A percentile compares a stretch with the other conserved stretches of the same genome.
Evolutionary conservation across 2,113 vertebrate genomes (phyloP).

Genomic region (Ondatra zibethicus): DNA sequence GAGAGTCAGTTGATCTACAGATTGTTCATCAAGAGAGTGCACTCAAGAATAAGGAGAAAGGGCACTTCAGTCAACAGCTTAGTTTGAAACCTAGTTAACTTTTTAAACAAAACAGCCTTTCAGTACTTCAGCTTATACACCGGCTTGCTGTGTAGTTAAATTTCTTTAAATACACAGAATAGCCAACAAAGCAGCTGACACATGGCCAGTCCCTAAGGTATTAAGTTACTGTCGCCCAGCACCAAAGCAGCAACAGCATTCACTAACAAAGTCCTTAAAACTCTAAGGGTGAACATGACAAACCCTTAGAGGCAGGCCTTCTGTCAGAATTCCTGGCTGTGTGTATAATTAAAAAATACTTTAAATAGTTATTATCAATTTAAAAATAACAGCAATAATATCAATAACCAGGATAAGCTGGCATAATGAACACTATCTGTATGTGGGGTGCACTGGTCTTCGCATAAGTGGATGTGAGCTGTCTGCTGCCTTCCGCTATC

Average conservation of each 20-base stretch:
- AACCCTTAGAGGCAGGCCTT: background rate
- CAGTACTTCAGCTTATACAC: background rate
- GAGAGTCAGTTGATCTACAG: background rate
- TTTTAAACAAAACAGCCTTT: background rate
- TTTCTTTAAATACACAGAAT: background rate
- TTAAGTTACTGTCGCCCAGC: background rate
- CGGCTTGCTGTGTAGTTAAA: background rate
- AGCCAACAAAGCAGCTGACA: background rate
- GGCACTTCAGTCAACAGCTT: background rate
- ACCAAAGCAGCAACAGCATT: background rate
- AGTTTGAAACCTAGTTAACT: background rate
- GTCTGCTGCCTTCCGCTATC: background rate
- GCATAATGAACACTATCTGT: background rate
- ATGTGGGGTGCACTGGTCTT: background rate
- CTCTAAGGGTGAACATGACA: background rate
- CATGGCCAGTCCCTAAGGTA: background rate
- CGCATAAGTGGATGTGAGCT: background rate
- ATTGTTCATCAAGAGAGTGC: background rate
- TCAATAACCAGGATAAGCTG: background rate
- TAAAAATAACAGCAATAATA: background rate
- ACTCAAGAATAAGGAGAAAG: background rate
- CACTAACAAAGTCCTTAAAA: background rate
- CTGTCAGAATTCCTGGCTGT: background rate
- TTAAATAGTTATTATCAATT: background rate
- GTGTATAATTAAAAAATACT: background rate